Evolutionary conservation across 2,888 invertebrate genomes (phyloP), one percentile per base, ranked within the genome.

Genomic region (Epirrita christyi): DNA sequence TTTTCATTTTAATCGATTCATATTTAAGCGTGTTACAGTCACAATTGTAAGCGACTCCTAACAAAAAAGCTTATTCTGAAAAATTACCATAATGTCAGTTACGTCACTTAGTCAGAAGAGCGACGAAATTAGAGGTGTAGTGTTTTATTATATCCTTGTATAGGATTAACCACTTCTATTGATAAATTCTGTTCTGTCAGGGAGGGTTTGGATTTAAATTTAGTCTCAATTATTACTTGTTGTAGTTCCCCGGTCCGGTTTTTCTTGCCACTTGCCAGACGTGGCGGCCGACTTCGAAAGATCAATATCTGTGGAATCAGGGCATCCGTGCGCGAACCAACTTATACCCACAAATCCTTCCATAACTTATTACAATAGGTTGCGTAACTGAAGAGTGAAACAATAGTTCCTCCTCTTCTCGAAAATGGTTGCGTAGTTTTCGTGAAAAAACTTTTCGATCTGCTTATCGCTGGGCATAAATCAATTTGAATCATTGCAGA

Each of bases 281-380:
- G 71, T 72, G 67, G 75, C 77, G 73, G 74, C 72, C 76, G 79
- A 70, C 76, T 73, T 72, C 64, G 75, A 65, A 74, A 86, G 86
- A 89, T 88, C 87, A 82, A 88, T 89, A 89, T 86, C 84, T 75
- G 68, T 68, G 79, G 76, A 86, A 87, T 84, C 84, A 81, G 86
- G 84, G 78, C 87, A 81, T 70, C 75, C 80, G 82, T 79, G 80
- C 81, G 80, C 80, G 70, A 68, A 70, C 76, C 79, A 81, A 83
- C 81, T 83, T 82, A 76, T 72, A 76, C 72, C 80, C 82, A 81
- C 81, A 85, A 83, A 85, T 82, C 82, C 80, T 80, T 82, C 78
- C 72, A 82, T 80, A 83, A 87, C 80, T 85, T 87, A 85, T 84
- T 82, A 83, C 83, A 83, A 83, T 79, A 80, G 78, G 71, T 73